phyloP scores from a whole-genome alignment of 1,140 invertebrate genomes.

The Caenorhabditis brenneri region DNA sequence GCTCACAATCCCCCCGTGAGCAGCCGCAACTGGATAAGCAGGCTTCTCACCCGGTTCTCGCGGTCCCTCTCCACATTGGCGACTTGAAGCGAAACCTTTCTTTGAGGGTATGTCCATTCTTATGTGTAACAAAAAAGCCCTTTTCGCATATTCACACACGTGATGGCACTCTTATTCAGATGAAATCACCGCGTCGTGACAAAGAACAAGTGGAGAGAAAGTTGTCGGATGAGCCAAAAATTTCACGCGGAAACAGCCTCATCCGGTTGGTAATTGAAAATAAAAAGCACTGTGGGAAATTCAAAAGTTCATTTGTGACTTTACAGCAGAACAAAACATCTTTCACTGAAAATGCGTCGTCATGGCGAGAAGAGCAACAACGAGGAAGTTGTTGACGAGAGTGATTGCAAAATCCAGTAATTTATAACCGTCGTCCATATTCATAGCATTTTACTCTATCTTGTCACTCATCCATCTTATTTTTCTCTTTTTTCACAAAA shows the following conservation, averaged over 20 bases:
- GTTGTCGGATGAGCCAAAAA: slow-evolving; percentile 55
- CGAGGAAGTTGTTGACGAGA: slow-evolving; percentile 52
- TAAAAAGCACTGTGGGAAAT: not conserved
- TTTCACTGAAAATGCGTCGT: slow-evolving; percentile 60
- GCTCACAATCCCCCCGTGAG: slow-evolving; percentile 17
- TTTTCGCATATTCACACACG: not conserved
- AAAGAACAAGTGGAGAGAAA: slow-evolving; percentile 48
- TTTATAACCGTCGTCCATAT: not conserved
- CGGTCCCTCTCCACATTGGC: slow-evolving; percentile 33
- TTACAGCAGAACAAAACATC: slow-evolving; percentile 60
- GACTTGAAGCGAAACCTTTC: slow-evolving; percentile 58
- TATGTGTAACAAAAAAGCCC: not conserved
- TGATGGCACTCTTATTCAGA: slow-evolving; percentile 41
- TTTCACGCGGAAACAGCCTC: slow-evolving; percentile 54
- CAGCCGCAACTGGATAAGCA: slow-evolving; percentile 49
- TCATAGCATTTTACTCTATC: not conserved
- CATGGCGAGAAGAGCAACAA: slow-evolving; percentile 48
- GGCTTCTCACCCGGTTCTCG: slow-evolving; percentile 42
- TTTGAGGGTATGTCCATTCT: slow-evolving; percentile 56
- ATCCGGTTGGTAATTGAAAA: slow-evolving; percentile 46
- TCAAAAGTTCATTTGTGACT: not conserved
- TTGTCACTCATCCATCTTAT: not conserved
- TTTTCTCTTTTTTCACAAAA: not conserved
- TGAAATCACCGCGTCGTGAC: slow-evolving; percentile 52
- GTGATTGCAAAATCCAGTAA: slow-evolving; percentile 57